Percentiles rank a stretch among this genome's conserved stretches.
These are phyloP conservation scores for Drosophila yooni DNA, from an alignment of 2,888 invertebrate species.

Conservation along the genomic window DNA sequence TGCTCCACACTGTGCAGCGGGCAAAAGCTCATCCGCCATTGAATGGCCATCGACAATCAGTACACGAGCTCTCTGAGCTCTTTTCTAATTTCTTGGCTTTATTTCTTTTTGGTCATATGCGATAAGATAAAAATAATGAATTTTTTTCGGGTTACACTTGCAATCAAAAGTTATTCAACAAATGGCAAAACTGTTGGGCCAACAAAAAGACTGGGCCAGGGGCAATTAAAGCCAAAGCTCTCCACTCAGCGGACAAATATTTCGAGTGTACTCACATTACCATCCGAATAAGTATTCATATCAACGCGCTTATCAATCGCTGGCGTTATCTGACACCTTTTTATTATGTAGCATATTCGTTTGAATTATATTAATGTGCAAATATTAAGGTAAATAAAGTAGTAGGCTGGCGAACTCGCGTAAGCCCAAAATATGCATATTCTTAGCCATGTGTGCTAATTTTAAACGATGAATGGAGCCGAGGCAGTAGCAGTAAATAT, in stretches of 20 bases:
- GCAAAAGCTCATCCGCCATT: conserved; percentile 46
- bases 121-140: conserved; percentile 74
- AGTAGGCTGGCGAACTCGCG: conserved; percentile 8
- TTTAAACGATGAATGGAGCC: conserved; percentile 28
- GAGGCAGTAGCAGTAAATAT: conserved; percentile 7
- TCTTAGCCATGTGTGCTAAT: conserved; percentile 42
- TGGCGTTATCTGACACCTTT: conserved; percentile 34
- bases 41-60: conserved; percentile 59
- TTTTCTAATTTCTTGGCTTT: conserved; percentile 22
- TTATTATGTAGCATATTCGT: conserved; percentile 17
- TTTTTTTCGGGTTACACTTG: conserved; percentile 70
- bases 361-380: conserved; percentile 20
- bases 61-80: conserved; percentile 17
- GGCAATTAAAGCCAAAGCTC: conserved; percentile 8
- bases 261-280: conserved; percentile 26
- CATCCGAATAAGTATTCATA: conserved; percentile 23
- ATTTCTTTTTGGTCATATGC: conserved; percentile 23
- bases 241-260: conserved; percentile 16
- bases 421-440: conserved; percentile 15
- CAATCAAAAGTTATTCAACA: conserved; percentile 55
- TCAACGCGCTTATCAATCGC: conserved; percentile 35
- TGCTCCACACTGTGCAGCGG: conserved; percentile 1
- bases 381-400: conserved; percentile 21
- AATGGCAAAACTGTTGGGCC: conserved; percentile 6
- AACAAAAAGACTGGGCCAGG: conserved; percentile 37